These are phyloP conservation scores for Anorthoa munda DNA, from an alignment of 2,888 invertebrate species.

Conservation along the genomic window DNA sequence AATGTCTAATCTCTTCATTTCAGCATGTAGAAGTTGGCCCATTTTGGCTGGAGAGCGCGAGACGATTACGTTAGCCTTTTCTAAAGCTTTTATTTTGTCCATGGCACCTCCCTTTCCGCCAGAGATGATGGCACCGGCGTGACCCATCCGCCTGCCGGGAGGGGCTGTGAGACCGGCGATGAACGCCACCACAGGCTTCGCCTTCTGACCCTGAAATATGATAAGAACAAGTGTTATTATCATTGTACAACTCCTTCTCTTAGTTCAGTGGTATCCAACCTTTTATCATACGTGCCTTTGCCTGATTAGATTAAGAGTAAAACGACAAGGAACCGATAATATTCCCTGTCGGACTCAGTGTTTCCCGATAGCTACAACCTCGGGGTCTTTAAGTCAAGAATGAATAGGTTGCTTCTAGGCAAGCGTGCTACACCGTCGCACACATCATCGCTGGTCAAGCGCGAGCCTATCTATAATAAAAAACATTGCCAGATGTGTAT, in stretches of 20 bases:
- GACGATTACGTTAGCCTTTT: conserved; percentile 98
- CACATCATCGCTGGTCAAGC: no score
- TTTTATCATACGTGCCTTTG: not conserved
- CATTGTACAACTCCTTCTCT: not conserved
- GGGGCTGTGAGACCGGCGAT: conserved; percentile 99
- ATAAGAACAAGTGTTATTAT: conserved; percentile 43
- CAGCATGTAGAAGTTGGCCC: conserved; percentile 96
- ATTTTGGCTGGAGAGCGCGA: conserved; percentile 99
- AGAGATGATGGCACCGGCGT: conserved; percentile 99
- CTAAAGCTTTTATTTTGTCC: conserved; percentile 99
- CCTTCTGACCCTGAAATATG: conserved; percentile 93
- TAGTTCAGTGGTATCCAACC: not conserved
- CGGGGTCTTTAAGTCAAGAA: no score
- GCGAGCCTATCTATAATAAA: no score
- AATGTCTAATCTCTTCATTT: conserved; percentile 95
- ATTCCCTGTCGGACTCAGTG: no score
- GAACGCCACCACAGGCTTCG: conserved; percentile 99
- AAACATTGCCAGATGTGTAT: no score
- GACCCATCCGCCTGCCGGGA: conserved; percentile 99
- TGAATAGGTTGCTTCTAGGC: no score
- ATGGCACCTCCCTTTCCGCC: conserved; percentile 99
- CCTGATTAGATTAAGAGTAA: not conserved
- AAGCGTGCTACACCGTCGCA: no score
- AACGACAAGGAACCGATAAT: no score
- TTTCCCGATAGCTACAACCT: no score